Percentiles rank a stretch among this genome's conserved stretches.
phyloP scores from a whole-genome alignment of 2,888 invertebrate genomes.

The Azorinus chamasolen region DNA sequence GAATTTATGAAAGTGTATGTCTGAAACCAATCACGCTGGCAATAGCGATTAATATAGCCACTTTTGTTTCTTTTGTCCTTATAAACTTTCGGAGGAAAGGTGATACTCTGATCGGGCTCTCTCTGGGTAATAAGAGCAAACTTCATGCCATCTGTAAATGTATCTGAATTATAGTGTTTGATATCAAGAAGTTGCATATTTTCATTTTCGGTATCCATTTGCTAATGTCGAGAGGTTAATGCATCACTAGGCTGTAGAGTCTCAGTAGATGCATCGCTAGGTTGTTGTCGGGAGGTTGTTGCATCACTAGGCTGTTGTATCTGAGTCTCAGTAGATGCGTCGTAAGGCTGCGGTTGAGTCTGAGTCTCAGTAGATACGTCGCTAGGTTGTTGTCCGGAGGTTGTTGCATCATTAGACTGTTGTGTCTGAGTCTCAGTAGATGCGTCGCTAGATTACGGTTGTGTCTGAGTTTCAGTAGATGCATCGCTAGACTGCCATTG shows the following conservation, averaged over 20 bases:
- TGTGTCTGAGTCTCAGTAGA: too few relatives aligned
- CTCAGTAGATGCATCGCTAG: background rate
- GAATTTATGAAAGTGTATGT: conserved; percentile 44
- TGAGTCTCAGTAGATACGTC: too few relatives aligned
- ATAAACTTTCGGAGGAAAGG: conserved; percentile 37
- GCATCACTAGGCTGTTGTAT: background rate
- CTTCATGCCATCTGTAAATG: conserved; percentile 37
- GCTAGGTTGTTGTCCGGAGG: background rate
- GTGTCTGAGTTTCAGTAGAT: background rate
- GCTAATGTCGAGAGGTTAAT: background rate
- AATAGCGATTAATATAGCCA: conserved; percentile 38
- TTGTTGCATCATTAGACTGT: background rate
- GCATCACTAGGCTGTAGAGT: background rate
- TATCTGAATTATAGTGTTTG: conserved; percentile 10
- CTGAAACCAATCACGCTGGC: conserved; percentile 37
- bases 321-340: background rate
- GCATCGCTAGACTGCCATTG: background rate
- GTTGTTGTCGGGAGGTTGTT: background rate
- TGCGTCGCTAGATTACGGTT: background rate
- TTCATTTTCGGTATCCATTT: conserved; percentile 21
- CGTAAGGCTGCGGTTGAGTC: conserved; percentile 10
- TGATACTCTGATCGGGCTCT: conserved; percentile 34
- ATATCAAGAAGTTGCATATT: conserved; percentile 2
- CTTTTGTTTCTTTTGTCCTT: conserved; percentile 46
- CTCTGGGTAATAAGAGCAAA: conserved; percentile 16